Base-by-base conservation (phyloP, 2,797 vertebrate species). In the Naso thynnoides region DNA sequence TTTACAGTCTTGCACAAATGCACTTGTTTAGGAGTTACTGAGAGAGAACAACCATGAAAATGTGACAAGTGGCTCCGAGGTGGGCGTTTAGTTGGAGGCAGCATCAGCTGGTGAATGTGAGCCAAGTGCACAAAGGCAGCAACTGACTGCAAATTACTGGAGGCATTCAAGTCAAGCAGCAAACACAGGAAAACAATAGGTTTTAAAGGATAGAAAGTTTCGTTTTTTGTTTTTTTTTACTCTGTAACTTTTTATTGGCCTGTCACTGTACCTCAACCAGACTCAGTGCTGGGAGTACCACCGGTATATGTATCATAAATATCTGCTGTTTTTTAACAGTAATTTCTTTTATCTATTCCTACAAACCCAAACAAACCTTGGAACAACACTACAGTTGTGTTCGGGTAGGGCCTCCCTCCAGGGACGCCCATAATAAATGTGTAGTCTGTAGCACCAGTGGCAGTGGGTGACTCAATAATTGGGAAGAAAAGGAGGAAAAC, bases 61-160 rank as follows among this genome's bases (percentile, higher is more conserved):
- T 71, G 73, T 87, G 87, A 77, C 87, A 83, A 84, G 76, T 65
- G 67, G 73, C 83, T 86, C 57, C 0, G 50, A 79, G 84, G 86
- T 86, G 83, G 88, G 78, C 44, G 55, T 38, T 60, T 54, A 53
- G 74, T 70, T 44, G 72, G 59, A 79, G 72, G 81, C 72, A 78
- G 85, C 72, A 57, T 79, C 63, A 64, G 57, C 24, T 44, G 39
- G 52, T 72, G 75, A 82, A 59, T 0, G 41, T 15, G 19, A 55
- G 52, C 48, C 63, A 59, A 78, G 79, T 16, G 56, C 67, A 79
- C 48, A 36, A 68, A 68, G 59, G 23, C 76, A 62, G 69, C 41
- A 8, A 60, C 33, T 72, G 70, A 70, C 71, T 74, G 76, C 52
- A 29, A 47, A 76, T 49, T 38, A 58, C 65, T 61, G 1, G 19